Conservation (phyloP, 2,113 vertebrate genomes). For the Gallinago media region DNA sequence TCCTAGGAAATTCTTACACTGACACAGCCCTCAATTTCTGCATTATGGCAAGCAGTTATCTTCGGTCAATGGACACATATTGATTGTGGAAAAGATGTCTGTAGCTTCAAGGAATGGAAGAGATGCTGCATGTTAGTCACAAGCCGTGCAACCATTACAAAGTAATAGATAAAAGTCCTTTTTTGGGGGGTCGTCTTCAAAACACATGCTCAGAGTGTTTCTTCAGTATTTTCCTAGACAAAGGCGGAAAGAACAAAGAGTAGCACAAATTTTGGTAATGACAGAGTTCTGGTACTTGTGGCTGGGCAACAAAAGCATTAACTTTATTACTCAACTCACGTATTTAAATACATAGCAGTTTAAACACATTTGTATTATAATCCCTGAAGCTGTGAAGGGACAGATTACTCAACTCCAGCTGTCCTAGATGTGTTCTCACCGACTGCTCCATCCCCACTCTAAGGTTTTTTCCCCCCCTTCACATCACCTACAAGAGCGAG, state of each 20-base stretch:
- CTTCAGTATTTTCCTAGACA: not conserved
- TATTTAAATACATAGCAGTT: not conserved
- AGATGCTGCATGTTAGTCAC: not conserved
- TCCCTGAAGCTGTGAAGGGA: not conserved
- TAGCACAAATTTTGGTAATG: not conserved
- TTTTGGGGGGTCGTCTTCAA: not conserved
- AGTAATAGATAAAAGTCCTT: not conserved
- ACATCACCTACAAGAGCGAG: not conserved
- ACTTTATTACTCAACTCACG: not conserved
- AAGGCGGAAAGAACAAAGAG: not conserved
- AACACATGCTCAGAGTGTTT: not conserved
- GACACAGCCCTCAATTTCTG: not conserved
- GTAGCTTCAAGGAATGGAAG: not conserved
- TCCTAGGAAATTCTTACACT: not conserved
- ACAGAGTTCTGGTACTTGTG: not conserved
- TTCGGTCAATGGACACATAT: fast-evolving
- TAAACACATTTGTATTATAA: not conserved
- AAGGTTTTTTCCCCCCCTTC: not conserved
- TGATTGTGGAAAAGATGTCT: not conserved
- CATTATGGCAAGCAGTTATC: not conserved
- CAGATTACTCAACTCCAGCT: not conserved
- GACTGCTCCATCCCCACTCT: not conserved
- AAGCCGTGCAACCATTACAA: not conserved
- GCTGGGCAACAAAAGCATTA: not conserved
- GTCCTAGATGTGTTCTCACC: fast-evolving